A percentile compares a stretch with the other conserved stretches of the same genome.
Conservation (phyloP, 1,140 invertebrate genomes). For the Steinernema khuongi region DNA sequence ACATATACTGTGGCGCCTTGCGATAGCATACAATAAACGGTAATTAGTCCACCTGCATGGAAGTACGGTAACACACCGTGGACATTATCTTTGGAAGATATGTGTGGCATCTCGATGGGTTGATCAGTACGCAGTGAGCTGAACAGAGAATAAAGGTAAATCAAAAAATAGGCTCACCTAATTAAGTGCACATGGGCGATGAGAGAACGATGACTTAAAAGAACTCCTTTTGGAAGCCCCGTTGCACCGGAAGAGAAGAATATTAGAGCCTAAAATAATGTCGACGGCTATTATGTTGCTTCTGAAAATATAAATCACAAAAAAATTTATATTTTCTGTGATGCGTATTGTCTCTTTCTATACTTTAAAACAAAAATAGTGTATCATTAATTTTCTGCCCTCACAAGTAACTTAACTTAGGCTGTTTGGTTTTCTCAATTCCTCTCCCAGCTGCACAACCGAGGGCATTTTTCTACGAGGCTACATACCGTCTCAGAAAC, state of each 20-base stretch:
- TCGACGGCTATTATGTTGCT: too few species aligned
- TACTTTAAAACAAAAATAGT: too few species aligned
- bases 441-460: too few species aligned
- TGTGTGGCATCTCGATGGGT: background rate
- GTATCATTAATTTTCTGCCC: background rate
- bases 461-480: too few species aligned
- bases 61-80: conserved; percentile 41
- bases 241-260: conserved; percentile 49
- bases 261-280: conserved; percentile 30
- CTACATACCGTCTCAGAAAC: too few species aligned
- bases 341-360: too few species aligned
- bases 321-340: background rate
- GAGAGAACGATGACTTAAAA: conserved; percentile 27
- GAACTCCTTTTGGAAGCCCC: conserved; percentile 33
- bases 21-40: conserved; percentile 32
- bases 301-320: background rate
- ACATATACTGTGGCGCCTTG: conserved; percentile 33
- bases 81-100: conserved; percentile 15
- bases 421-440: too few species aligned
- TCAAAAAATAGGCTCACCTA: background rate
- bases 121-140: conserved; percentile 15
- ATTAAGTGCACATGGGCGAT: conserved; percentile 31
- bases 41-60: conserved; percentile 43
- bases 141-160: conserved; percentile 27
- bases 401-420: too few species aligned